Conservation (phyloP, 1,140 invertebrate species). For the Ceratosolen fusciceps region DNA sequence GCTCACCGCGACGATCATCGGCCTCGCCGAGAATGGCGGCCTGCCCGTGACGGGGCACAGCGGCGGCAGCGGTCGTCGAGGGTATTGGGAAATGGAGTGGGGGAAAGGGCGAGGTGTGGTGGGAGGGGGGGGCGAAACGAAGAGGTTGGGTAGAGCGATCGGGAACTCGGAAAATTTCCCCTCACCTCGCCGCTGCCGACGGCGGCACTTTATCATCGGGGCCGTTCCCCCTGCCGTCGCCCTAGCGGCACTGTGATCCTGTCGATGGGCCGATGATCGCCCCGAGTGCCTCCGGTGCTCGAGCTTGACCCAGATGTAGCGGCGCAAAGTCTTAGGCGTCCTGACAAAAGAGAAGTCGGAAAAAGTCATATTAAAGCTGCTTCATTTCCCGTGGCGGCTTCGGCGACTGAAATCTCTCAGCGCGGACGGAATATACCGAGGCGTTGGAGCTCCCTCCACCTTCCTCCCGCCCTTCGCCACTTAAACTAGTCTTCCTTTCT, state of each 20-base stretch:
- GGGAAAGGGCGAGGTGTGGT: too few species aligned
- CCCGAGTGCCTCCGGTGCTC: neutral
- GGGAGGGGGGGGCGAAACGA: too few species aligned
- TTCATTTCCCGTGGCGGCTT: too few species aligned
- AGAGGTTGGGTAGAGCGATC: too few species aligned
- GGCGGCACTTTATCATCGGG: neutral
- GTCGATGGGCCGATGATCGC: neutral
- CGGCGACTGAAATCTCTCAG: too few species aligned
- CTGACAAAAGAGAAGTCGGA: neutral
- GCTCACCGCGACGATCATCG: neutral
- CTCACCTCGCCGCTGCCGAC: neutral
- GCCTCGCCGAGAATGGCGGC: neutral
- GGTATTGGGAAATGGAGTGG: too few species aligned
- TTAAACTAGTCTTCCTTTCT: too few species aligned
- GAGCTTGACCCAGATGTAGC: constrained; percentile 10
- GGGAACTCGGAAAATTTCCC: neutral
- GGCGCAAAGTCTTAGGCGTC: neutral
- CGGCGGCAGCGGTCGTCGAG: too few species aligned
- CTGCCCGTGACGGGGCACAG: too few species aligned
- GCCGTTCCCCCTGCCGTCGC: neutral
- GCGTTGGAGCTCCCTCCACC: neutral
- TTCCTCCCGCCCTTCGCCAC: neutral
- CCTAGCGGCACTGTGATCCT: neutral
- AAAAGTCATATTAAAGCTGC: constrained; percentile 15
- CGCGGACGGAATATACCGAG: neutral